phyloP scores from a whole-genome alignment of 2,113 vertebrate species.

The Caracal caracal region DNA sequence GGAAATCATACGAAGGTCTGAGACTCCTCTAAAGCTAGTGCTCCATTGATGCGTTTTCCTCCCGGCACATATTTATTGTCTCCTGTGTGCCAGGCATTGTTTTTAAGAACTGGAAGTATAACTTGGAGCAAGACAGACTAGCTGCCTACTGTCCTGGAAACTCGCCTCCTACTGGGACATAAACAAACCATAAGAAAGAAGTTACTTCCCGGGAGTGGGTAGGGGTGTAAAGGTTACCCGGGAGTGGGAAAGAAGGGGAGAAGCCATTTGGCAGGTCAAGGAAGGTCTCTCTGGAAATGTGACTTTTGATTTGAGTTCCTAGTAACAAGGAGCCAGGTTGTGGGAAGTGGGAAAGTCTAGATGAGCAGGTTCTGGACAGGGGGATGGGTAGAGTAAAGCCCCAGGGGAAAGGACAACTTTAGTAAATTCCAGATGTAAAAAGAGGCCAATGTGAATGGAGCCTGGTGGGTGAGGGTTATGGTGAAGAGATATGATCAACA shows the following conservation, averaged over 20 bases:
- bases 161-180: background rate
- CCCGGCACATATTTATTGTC: background rate
- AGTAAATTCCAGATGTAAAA: background rate
- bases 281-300: background rate
- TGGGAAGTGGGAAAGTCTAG: background rate
- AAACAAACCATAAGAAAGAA: background rate
- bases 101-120: background rate
- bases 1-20: background rate
- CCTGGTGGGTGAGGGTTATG: background rate
- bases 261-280: background rate
- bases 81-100: background rate
- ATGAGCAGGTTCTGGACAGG: background rate
- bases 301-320: background rate
- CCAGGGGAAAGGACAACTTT: background rate
- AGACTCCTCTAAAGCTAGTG: constrained; percentile 17
- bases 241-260: background rate
- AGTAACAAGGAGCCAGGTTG: background rate
- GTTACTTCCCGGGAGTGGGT: background rate
- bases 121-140: background rate
- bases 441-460: background rate
- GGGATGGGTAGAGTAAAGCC: background rate
- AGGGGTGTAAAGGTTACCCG: background rate
- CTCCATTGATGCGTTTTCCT: background rate
- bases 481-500: background rate
- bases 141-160: background rate